Evolutionary conservation across 2,113 vertebrate species (phyloP), one percentile per base, ranked within the genome.

Genomic region (Neodon shergylaensis): DNA sequence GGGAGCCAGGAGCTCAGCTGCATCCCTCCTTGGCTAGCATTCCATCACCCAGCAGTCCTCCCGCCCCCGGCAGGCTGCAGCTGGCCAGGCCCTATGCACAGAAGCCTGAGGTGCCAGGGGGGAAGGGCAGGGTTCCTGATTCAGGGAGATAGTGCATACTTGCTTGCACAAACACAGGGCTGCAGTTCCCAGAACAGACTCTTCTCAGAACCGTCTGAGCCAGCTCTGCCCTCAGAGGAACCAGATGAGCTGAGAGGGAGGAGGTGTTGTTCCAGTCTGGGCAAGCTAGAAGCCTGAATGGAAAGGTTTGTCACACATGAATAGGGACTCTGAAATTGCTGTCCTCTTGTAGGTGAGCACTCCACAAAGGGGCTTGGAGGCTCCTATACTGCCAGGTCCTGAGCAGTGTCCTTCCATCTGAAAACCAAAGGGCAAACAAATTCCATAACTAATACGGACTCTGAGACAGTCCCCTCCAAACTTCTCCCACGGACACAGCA

Each of bases 1-100:
- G 8, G 0, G 70, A n/a, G 42, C 1, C 17, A 0, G 0, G 13
- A 94, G 47, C 26, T 83, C 44, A 76, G 81, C 73, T 9, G 0
- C 47, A 28, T 36, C 52, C n/a, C 74, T 94, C 24, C 44, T 21
- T 0, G 0, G 22, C 11, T 81, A 44, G 81, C 91, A 42, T 31
- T 87, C 82, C 91, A 47, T 73, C 0, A 0, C 49, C 17, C 68
- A 11, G 47, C 54, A 16, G 42, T 24, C 91, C 4, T 2, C 1
- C 28, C 47, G 77, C n/a, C 74, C 70, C 28, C 12, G 65, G 92
- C 13, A 54, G 72, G 24, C 24, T 73, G 52, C 95, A 95, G 90
- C 44, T 81, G 94, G 93, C 78, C 58, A 44, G 49, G 26, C 39
- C n/a, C 87, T 72, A 0, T 6, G 13, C 0, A 7, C 85, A 26